phyloP scores from a whole-genome alignment of 2,797 vertebrate genomes.

The Malurus leucopterus region DNA sequence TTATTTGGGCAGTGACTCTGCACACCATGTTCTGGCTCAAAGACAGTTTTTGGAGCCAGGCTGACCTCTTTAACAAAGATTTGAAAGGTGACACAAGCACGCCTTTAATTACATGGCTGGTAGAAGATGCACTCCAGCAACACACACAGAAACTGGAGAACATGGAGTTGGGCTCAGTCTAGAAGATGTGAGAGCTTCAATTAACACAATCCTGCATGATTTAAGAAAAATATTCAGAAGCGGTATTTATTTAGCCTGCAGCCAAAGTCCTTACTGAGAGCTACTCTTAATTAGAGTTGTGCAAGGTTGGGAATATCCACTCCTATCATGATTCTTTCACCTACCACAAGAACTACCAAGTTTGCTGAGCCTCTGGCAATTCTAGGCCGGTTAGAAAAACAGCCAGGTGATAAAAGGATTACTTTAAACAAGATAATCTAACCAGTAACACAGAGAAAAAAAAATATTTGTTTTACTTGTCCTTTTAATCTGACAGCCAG shows the following conservation, averaged over 20 bases:
- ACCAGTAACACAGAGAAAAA: background rate
- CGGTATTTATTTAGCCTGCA: conserved; percentile 66
- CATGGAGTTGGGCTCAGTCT: conserved; percentile 1
- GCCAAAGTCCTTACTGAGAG: conserved; percentile 63
- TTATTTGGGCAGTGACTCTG: background rate
- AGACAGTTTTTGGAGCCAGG: background rate
- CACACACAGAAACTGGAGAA: conserved; percentile 14
- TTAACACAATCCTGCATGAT: conserved; percentile 62
- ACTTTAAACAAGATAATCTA: conserved; percentile 39
- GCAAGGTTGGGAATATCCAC: conserved; percentile 52
- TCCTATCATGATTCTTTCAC: conserved; percentile 47
- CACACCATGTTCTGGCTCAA: background rate
- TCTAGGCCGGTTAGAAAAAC: conserved; percentile 9
- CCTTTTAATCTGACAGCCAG: conserved; percentile 1
- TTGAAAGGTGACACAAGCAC: background rate
- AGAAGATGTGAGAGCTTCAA: conserved; percentile 62
- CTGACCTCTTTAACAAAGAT: background rate
- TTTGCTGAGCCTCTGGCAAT: conserved; percentile 49
- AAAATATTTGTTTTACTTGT: conserved; percentile 49
- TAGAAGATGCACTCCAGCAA: background rate
- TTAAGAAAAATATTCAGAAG: conserved; percentile 61
- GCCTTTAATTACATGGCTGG: conserved; percentile 2
- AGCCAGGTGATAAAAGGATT: conserved; percentile 28
- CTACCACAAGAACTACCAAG: conserved; percentile 20
- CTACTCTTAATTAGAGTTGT: conserved; percentile 67